Evolutionary conservation across 2,888 invertebrate genomes (phyloP), one percentile per base, ranked within the genome.

Genomic region (Mylabris sibirica): DNA sequence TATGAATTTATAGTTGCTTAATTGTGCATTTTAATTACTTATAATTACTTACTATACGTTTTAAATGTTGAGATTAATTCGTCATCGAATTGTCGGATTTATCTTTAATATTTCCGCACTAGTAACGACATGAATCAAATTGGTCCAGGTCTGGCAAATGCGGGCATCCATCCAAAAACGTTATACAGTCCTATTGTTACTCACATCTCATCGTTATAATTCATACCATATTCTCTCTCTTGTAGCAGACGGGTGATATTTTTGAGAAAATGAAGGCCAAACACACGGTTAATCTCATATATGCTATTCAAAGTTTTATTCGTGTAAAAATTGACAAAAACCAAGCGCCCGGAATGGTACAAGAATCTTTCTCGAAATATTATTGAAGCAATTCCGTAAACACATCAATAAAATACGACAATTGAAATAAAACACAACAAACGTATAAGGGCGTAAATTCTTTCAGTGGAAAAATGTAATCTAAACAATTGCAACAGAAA

Each of bases 101-200:
- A 53, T 53, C 53, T 24, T n/a, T 22, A 53, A 22, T 24, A 20
- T 53, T 53, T 53, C 20, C 53, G 22, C 12, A 24, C 53, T 53
- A 53, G 12, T 20, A 22, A 24, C 22, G 14, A 14, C 53, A 53
- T 53, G 53, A 53, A 53, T 53, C 53, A 24, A 53, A 53, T 53
- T 0, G 53, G 11, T 53, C 22, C 11, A 12, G 11, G 12, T 53
- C 22, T 53, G 14, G 53, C 24, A 24, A 24, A 53, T 53, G 24
- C 53, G 53, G 49, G 49, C 49, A 49, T 49, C 49, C 20, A 20
- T 49, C 49, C 49, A 49, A 49, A 20, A 49, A 20, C 49, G 49
- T 20, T 49, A 22, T 49, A 20, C 3, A 1, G 44, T 44, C 5
- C 49, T 49, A 49, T 49, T 49, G 49, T 49, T 49, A 20, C 20